Conservation (phyloP, 2,888 invertebrate genomes). For the Caenorhabditis doughertyi region DNA sequence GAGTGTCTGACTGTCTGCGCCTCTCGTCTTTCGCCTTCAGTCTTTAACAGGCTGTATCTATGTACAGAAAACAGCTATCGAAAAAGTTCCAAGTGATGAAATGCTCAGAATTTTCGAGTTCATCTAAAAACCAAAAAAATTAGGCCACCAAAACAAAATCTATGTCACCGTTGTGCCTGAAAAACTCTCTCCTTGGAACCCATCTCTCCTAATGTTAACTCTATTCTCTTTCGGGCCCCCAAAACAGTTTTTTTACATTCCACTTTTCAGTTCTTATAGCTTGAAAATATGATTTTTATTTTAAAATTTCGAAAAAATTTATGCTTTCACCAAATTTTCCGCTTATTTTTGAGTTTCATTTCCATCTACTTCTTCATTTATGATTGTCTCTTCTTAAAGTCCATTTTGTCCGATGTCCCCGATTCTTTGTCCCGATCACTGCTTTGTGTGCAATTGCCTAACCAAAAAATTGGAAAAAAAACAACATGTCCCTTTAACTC, state of each 20-base stretch:
- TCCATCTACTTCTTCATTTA: constrained; percentile 26
- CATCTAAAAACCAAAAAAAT: not conserved
- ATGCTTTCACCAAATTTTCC: not conserved
- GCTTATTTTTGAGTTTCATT: constrained; percentile 30
- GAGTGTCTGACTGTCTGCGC: too few species aligned
- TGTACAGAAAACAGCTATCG: too few species aligned
- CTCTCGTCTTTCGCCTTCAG: too few species aligned
- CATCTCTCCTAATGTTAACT: constrained; percentile 4
- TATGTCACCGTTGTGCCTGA: constrained; percentile 52
- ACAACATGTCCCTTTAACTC: constrained; percentile 33
- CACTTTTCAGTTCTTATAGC: not conserved
- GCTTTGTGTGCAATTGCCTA: constrained; percentile 51
- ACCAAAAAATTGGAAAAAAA: not conserved
- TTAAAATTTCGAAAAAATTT: not conserved
- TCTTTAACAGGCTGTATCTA: too few species aligned
- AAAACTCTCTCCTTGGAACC: constrained; percentile 1
- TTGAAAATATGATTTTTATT: too few species aligned
- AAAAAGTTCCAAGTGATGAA: too few species aligned
- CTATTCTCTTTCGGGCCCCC: constrained; percentile 14
- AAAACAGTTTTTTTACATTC: not conserved
- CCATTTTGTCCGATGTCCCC: constrained; percentile 12
- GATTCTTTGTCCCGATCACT: not conserved
- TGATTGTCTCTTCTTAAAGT: constrained; percentile 8
- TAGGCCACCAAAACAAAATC: not conserved
- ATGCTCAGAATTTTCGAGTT: too few species aligned